Evolutionary conservation across 2,888 invertebrate species (phyloP).

Genomic region (Mythimna lalbum): DNA sequence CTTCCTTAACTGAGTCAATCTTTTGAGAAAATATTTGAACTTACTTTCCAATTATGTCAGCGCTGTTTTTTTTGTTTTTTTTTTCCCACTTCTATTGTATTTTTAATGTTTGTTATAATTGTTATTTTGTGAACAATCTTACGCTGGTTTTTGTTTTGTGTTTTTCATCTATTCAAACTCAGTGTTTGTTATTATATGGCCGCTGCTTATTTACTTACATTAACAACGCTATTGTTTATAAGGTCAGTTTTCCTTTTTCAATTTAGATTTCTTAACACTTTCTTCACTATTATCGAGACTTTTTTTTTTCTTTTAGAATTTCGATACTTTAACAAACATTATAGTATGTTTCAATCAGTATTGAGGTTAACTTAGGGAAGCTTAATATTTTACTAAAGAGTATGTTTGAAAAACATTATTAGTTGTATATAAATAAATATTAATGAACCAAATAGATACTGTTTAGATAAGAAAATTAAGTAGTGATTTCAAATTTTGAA

Average conservation of each 20-base stretch:
- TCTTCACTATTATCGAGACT: slow-evolving; percentile 10
- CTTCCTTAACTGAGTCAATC: slow-evolving; percentile 41
- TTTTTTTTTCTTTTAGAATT: slow-evolving; percentile 38
- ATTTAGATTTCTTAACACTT: slow-evolving; percentile 28
- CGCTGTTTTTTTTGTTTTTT: slow-evolving; percentile 20
- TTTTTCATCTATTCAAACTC: slow-evolving; percentile 35
- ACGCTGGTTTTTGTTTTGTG: neutral
- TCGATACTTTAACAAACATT: slow-evolving; percentile 46
- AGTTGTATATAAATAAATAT: slow-evolving; percentile 79
- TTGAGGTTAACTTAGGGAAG: slow-evolving; percentile 67
- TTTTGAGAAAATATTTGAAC: slow-evolving; percentile 51
- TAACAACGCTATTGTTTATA: slow-evolving; percentile 25
- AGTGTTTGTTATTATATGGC: slow-evolving; percentile 17
- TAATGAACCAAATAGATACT: slow-evolving; percentile 77
- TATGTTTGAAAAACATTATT: slow-evolving; percentile 85
- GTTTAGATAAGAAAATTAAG: slow-evolving; percentile 77
- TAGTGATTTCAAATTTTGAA: slow-evolving; percentile 85
- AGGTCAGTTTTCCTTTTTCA: neutral
- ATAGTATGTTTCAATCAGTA: slow-evolving; percentile 47
- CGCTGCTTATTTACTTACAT: slow-evolving; percentile 14
- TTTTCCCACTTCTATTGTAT: slow-evolving; percentile 18
- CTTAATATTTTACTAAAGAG: slow-evolving; percentile 75
- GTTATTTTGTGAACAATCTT: slow-evolving; percentile 1
- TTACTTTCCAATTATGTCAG: slow-evolving; percentile 35
- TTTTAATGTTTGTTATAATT: slow-evolving; percentile 11